phyloP scores from a whole-genome alignment of 2,113 vertebrate genomes.

The Corythornis madagascariensis region DNA sequence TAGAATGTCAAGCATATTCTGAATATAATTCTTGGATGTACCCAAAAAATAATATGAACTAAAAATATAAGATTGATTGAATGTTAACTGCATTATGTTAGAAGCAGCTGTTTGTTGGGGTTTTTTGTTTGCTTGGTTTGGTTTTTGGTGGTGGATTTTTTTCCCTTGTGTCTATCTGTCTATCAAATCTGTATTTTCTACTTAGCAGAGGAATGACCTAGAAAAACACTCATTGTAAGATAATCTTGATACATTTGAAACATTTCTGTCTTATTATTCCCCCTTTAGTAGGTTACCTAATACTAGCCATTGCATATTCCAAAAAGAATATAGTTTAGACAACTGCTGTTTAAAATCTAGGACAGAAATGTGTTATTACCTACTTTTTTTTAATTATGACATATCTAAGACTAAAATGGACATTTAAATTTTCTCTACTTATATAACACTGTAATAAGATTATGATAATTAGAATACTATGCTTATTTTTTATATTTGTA shows the following conservation, averaged over 20 bases:
- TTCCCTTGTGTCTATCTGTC: neutral
- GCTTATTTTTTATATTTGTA: neutral
- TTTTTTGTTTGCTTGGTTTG: neutral
- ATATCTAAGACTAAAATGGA: neutral
- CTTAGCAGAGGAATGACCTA: neutral
- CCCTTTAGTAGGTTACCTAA: neutral
- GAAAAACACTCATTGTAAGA: neutral
- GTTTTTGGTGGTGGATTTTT: too few relatives aligned
- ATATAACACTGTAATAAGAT: neutral
- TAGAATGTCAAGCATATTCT: neutral
- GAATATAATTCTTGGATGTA: neutral
- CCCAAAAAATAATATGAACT: neutral
- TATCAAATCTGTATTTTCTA: neutral
- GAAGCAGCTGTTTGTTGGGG: neutral
- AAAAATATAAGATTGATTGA: neutral
- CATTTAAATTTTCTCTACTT: neutral
- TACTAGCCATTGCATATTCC: accelerated
- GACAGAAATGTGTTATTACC: neutral
- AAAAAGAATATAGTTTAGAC: neutral
- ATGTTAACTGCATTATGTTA: neutral
- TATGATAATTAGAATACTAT: neutral
- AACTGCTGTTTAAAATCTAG: neutral
- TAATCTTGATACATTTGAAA: neutral
- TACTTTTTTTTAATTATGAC: neutral
- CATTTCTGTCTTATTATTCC: neutral